Evolutionary conservation across 2,888 invertebrate species (phyloP), one percentile per base, ranked within the genome.

Genomic region (Isotomurus palustris): DNA sequence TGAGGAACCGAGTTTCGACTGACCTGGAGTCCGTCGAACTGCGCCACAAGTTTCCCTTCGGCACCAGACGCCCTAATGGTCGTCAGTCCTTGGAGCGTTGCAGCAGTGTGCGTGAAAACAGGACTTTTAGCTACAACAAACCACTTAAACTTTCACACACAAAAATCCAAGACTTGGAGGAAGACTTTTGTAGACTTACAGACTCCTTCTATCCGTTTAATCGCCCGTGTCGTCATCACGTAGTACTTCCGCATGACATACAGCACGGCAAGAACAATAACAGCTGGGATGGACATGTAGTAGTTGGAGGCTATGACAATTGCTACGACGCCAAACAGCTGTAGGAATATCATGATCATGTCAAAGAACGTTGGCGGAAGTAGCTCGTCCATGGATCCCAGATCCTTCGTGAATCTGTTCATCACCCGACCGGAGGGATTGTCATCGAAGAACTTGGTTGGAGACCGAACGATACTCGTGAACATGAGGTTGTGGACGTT

Each of bases 81-180:
- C 0, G 91, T 84, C 62, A 97, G 79, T 0, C 96, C 96, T 74
- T 90, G 88, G 12, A 96, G 78, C 0, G 91, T 85, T 27, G 92
- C 88, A 72, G 86, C 89, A 71, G 96, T 78, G 74, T 95, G 94
- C 1, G 89, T 88, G 77, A 93, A 96, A n/a, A 96, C 89, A 0
- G 96, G 96, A 72, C 93, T 93, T 53, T 54, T 62, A 2, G 55
- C 65, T 62, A 32, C 5, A 49, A 52, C 47, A 43, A 40, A 6
- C 12, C 40, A n/a, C n/a, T n/a, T n/a, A n/a, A n/a, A n/a, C n/a
- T n/a, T n/a, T n/a, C n/a, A n/a, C n/a, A n/a, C 32, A 32, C 14
- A 32, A 32, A 14, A 32, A 32, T 8, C 14, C 32, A 32, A 32
- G 14, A 10, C 32, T 32, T 32, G 14, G 32, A 32, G 14, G 14